These are phyloP conservation scores for Dione juno DNA, from an alignment of 2,888 invertebrate species.

Conservation along the genomic window DNA sequence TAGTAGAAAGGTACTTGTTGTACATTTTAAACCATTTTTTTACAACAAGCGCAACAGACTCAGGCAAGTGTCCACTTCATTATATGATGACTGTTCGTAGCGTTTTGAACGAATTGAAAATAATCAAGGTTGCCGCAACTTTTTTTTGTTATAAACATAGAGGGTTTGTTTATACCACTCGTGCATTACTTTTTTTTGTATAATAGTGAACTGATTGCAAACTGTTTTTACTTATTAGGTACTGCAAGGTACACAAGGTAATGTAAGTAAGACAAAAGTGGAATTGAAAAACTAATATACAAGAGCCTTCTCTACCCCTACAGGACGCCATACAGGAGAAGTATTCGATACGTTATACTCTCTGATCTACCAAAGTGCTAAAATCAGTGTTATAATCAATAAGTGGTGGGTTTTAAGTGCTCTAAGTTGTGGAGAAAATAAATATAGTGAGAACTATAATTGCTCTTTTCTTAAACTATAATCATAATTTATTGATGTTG, in stretches of 20 bases:
- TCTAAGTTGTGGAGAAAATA: too few species aligned
- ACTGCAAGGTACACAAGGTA: too few species aligned
- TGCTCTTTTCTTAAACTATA: background rate
- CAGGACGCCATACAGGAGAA: too few species aligned
- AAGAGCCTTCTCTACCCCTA: too few species aligned
- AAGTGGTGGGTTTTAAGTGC: too few species aligned
- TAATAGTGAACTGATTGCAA: background rate
- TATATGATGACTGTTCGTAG: slow-evolving; percentile 17
- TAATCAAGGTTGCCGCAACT: slow-evolving; percentile 23
- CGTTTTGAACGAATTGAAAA: slow-evolving; percentile 16
- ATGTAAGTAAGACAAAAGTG: too few species aligned
- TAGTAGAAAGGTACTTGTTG: slow-evolving; percentile 9
- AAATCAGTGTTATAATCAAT: too few species aligned
- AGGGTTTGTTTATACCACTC: background rate
- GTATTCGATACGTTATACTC: too few species aligned
- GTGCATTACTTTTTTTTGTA: background rate
- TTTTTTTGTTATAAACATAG: background rate
- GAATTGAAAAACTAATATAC: too few species aligned
- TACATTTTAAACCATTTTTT: slow-evolving; percentile 19
- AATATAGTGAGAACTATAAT: too few species aligned
- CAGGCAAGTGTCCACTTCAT: slow-evolving; percentile 23
- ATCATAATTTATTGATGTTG: background rate
- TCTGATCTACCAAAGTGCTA: too few species aligned
- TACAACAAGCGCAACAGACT: slow-evolving; percentile 22
- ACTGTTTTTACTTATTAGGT: too few species aligned